phyloP scores from a whole-genome alignment of 2,113 vertebrate genomes.

The Thinocorus orbignyianus region DNA sequence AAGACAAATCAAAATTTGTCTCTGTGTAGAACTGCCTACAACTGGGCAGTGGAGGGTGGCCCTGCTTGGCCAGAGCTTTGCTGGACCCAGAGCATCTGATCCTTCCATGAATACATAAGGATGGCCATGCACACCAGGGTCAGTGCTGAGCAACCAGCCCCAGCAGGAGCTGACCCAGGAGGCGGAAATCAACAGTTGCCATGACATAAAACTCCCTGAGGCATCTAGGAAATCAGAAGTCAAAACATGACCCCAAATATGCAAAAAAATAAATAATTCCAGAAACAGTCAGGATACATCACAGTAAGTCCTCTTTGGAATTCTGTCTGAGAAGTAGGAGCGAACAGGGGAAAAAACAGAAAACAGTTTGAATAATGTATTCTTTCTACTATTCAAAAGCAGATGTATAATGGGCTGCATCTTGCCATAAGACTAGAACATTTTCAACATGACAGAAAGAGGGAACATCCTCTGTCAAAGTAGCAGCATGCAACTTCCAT shows the following conservation, averaged over 20 bases:
- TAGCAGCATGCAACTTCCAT: conserved; percentile 51
- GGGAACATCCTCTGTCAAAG: conserved; percentile 25
- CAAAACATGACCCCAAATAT: neutral
- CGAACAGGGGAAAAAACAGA: neutral
- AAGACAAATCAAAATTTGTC: neutral
- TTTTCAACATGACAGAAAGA: conserved; percentile 14
- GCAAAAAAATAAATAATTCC: neutral
- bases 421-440: conserved; percentile 5
- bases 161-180: neutral
- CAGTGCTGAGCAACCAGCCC: neutral
- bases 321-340: neutral
- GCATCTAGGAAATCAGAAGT: neutral
- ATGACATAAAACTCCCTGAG: neutral
- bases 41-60: neutral
- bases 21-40: neutral
- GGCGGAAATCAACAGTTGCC: neutral
- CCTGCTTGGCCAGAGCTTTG: neutral
- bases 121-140: neutral
- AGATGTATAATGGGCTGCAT: neutral
- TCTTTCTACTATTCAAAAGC: conserved; percentile 16
- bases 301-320: neutral
- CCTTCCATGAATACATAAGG: neutral
- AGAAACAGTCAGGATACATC: neutral
- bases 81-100: neutral
- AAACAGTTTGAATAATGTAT: neutral